Evolutionary conservation across 2,113 vertebrate species (phyloP).

Genomic region (Cyphomyrus discorhynchus): DNA sequence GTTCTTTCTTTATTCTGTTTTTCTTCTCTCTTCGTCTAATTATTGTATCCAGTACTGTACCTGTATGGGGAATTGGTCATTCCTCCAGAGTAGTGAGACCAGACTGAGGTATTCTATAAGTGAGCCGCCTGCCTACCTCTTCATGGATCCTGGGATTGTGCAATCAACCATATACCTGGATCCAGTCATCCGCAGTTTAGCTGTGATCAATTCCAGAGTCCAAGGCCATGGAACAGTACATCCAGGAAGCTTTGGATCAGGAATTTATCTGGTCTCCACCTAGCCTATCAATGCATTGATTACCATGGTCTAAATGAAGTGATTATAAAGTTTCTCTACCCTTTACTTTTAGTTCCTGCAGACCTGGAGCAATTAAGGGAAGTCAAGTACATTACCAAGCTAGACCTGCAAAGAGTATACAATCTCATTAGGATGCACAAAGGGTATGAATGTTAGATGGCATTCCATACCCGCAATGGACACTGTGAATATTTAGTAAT

Average conservation of each 20-base stretch:
- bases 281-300: background rate
- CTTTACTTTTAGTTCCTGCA: background rate
- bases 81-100: background rate
- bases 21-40: background rate
- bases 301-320: background rate
- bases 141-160: background rate
- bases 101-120: background rate
- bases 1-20: background rate
- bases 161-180: background rate
- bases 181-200: background rate
- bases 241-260: background rate
- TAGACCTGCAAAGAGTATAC: background rate
- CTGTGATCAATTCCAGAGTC: background rate
- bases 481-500: background rate
- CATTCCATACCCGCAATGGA: background rate
- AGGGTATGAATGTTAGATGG: background rate
- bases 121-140: background rate
- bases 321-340: background rate
- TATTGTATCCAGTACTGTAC: background rate
- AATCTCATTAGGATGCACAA: background rate
- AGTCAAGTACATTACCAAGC: background rate
- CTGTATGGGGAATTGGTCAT: background rate
- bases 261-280: background rate
- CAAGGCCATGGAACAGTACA: background rate
- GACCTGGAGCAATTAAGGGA: background rate